Base-by-base conservation (phyloP, 1,140 invertebrate genomes). In the Latrodectus geometricus region DNA sequence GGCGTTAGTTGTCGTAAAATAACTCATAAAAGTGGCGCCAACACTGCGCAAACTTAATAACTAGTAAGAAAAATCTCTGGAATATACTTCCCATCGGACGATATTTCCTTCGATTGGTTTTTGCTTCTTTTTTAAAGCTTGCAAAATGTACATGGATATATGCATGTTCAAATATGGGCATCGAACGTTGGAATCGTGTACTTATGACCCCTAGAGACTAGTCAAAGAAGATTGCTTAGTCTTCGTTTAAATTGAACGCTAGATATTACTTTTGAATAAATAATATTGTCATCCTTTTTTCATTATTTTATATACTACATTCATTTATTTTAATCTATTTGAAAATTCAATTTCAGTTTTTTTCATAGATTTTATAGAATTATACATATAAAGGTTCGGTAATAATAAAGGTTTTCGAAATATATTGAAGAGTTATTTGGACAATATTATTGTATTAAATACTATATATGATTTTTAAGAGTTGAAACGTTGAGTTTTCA, bases 241-340 rank as follows among this genome's bases (percentile, higher is more conserved):
- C 74, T 68, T 49, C 49, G 70, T 74, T 83, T 74, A 83, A 83
- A 70, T 83, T 69, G 74, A 83, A 74, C 73, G 65, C 80, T 15
- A 9, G 70, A 83, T 74, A 83, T 83, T 83, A 68, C 80, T 17
- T 73, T 61, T 83, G 80, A 83, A 83, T 83, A 83, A 83, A 83
- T 83, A 83, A 83, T 83, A 83, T 74, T 65, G 74, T 83, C 74
- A 83, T 83, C 79, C 68, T 74, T 61, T 17, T 14, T 83, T 74
- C 80, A 83, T 83, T 35, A 83, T 83, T 83, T 83, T 83, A 83
- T 74, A 35, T 35, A 5, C 35, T 35, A 5, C 35, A 35, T 35
- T 1, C 35, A 35, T 35, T 35, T 35, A 35, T 35, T 35, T 35
- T 35, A 35, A 35, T 35, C 1, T 5, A 35, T 5, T 35, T 35